Conservation (phyloP, 2,797 vertebrate species). For the Loriculus beryllinus region DNA sequence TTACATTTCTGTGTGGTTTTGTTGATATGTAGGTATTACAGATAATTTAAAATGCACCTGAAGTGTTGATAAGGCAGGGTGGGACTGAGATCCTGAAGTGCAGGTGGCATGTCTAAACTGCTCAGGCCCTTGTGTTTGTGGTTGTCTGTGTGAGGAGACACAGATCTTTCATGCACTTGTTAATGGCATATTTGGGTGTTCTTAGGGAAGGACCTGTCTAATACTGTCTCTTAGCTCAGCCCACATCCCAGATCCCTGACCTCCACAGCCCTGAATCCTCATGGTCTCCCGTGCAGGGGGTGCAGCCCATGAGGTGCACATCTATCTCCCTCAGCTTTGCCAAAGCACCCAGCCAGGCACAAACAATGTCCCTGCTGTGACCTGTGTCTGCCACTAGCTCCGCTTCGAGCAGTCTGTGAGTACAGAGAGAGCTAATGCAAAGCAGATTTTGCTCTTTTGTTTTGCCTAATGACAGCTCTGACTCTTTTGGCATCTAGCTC, state of each 20-base stretch:
- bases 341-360: background rate
- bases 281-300: background rate
- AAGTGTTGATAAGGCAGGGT: conserved; percentile 18
- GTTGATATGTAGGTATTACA: conserved; percentile 32
- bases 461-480: background rate
- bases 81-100: conserved; percentile 21
- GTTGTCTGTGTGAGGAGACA: background rate
- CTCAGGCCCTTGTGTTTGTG: background rate
- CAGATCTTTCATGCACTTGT: background rate
- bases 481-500: background rate
- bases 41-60: conserved; percentile 39
- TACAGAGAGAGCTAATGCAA: background rate
- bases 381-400: background rate
- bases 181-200: background rate
- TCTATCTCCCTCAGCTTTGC: background rate
- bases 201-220: background rate
- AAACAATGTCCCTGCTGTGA: background rate
- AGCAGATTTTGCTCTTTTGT: background rate
- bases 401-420: background rate
- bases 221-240: background rate
- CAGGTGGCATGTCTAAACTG: background rate
- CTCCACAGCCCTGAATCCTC: background rate
- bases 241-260: background rate
- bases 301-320: background rate
- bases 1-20: conserved; percentile 46